Evolutionary conservation across 2,113 vertebrate species (phyloP).

Genomic region (western clawed frog (Xenopus tropicalis)): DNA sequence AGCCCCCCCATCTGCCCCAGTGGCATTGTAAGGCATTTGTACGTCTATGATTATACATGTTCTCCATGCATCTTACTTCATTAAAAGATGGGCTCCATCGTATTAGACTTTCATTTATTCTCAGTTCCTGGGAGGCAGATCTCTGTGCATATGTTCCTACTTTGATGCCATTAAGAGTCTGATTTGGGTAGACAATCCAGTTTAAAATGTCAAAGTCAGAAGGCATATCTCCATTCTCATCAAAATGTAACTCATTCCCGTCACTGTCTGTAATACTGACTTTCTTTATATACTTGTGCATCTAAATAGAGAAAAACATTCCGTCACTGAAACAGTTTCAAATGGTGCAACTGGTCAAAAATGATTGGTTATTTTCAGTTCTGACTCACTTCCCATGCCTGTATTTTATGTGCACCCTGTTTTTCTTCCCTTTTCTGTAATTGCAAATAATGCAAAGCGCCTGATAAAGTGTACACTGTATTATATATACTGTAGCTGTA

Average conservation of each 20-base stretch:
- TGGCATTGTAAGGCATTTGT: too few species aligned
- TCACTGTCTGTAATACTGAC: neutral
- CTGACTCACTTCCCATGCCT: neutral
- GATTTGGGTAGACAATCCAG: constrained; percentile 10
- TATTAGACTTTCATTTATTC: constrained; percentile 2
- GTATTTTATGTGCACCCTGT: neutral
- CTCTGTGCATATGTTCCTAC: neutral
- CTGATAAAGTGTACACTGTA: neutral
- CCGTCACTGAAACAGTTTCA: too few species aligned
- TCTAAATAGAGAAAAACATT: too few species aligned
- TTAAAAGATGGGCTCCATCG: neutral
- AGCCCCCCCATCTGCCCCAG: too few species aligned
- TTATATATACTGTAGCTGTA: constrained; percentile 18
- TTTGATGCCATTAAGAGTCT: constrained; percentile 2
- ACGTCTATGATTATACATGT: too few species aligned
- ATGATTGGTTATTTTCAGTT: too few species aligned
- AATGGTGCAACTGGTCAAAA: too few species aligned
- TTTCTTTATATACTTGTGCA: too few species aligned
- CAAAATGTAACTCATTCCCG: neutral
- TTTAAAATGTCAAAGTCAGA: constrained; percentile 5
- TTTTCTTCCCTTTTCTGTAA: neutral
- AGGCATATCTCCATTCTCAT: constrained; percentile 2
- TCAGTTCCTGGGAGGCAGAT: neutral
- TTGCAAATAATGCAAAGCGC: constrained; percentile 2
- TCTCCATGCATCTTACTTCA: neutral